These are phyloP conservation scores for Antechinus flavipes DNA, from an alignment of 2,113 vertebrate genomes.

Conservation along the genomic window DNA sequence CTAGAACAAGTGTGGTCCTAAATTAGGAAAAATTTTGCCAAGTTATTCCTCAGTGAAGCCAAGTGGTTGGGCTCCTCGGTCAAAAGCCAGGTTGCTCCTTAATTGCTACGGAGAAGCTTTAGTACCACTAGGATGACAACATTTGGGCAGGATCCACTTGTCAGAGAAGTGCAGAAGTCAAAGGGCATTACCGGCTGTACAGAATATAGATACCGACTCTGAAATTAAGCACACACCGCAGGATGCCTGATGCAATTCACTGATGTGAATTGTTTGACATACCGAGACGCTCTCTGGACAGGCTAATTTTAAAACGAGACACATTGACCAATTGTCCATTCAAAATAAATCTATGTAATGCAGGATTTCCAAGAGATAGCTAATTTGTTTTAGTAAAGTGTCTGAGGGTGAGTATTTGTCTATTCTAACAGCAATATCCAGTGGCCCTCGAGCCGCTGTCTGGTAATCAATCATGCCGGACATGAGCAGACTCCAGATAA, in stretches of 20 bases:
- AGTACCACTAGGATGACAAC: conserved; percentile 53
- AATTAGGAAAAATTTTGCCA: conserved; percentile 66
- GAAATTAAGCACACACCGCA: background rate
- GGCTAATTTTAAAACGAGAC: conserved; percentile 36
- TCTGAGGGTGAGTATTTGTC: rapidly evolving
- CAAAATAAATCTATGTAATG: conserved; percentile 15
- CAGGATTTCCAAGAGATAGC: background rate
- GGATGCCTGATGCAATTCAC: rapidly evolving
- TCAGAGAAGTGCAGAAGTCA: conserved; percentile 20
- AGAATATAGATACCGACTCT: background rate
- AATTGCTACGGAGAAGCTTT: conserved; percentile 66
- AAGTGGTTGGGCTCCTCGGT: conserved; percentile 40
- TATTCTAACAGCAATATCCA: background rate
- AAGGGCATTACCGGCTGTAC: background rate
- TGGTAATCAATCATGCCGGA: background rate
- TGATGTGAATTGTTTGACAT: background rate
- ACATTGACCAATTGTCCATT: background rate
- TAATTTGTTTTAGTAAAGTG: conserved; percentile 20
- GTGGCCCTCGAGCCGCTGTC: conserved; percentile 1
- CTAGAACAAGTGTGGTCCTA: conserved; percentile 42
- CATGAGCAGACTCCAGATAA: background rate
- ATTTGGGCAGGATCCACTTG: conserved; percentile 11
- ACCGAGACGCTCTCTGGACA: background rate
- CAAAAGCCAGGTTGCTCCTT: conserved; percentile 58
- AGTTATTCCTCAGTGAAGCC: conserved; percentile 62